phyloP scores from a whole-genome alignment of 2,797 vertebrate species.

The Mallotus villosus region DNA sequence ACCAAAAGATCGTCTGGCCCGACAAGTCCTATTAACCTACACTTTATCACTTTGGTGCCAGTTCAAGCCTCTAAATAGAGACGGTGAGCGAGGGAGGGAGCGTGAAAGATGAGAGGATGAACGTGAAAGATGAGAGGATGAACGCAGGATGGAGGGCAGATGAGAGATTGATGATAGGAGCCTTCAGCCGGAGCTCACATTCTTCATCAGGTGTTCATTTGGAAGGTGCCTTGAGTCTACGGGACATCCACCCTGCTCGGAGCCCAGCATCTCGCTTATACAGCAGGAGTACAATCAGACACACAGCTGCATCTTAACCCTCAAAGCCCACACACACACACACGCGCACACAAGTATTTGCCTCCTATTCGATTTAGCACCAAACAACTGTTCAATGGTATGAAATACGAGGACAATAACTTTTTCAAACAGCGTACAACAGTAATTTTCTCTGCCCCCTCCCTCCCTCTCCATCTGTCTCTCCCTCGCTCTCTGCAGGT shows the following conservation, averaged over 20 bases:
- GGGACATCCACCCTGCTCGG: slow-evolving; percentile 8
- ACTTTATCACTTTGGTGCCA: neutral
- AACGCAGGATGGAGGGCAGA: slow-evolving; percentile 54
- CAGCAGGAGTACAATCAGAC: slow-evolving; percentile 9
- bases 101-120: slow-evolving; percentile 54
- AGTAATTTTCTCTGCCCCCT: neutral
- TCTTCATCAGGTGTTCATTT: slow-evolving; percentile 78
- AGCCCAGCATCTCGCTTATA: slow-evolving; percentile 4
- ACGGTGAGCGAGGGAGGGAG: slow-evolving; percentile 4
- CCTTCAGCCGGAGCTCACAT: slow-evolving; percentile 54
- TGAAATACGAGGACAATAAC: neutral
- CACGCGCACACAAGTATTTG: neutral
- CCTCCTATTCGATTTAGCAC: too few species aligned
- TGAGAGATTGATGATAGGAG: slow-evolving; percentile 77
- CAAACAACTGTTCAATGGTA: too few species aligned
- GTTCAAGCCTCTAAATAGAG: neutral
- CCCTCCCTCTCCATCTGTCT: too few species aligned
- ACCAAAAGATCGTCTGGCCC: neutral
- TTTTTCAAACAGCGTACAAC: neutral
- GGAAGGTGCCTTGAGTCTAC: slow-evolving; percentile 50
- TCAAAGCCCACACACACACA: neutral
- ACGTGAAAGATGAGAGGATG: slow-evolving; percentile 59
- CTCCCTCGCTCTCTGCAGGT: slow-evolving; percentile 45
- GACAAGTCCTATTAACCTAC: neutral
- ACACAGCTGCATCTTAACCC: neutral